Evolutionary conservation across 2,888 invertebrate species (phyloP).

Genomic region (Papilio demoleus): DNA sequence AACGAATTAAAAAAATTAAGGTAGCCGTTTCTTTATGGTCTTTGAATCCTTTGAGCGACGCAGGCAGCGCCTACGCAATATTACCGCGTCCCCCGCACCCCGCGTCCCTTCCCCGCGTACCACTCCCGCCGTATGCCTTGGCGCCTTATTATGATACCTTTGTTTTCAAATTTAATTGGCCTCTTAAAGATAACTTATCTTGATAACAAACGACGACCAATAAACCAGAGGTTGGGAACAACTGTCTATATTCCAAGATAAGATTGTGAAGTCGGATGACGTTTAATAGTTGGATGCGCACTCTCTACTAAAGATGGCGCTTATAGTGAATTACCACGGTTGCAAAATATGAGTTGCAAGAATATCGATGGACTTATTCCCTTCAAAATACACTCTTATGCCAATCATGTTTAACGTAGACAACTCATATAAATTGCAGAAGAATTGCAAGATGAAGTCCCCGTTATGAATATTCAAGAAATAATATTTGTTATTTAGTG

Average conservation of each 20-base stretch:
- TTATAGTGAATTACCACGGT: constrained; percentile 1
- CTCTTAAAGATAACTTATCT: constrained; percentile 82
- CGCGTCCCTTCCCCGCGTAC: constrained; percentile 47
- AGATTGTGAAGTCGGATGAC: constrained; percentile 70
- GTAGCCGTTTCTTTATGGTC: constrained; percentile 61
- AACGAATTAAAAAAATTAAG: constrained; percentile 44
- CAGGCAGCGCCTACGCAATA: constrained; percentile 76
- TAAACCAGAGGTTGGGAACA: constrained; percentile 78
- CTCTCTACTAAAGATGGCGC: constrained; percentile 40
- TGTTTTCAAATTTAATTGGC: constrained; percentile 84
- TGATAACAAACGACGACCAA: constrained; percentile 83
- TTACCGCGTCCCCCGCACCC: constrained; percentile 46
- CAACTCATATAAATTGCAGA: no score
- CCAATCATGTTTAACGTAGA: no score
- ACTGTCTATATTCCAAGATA: constrained; percentile 74
- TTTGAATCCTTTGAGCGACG: constrained; percentile 72
- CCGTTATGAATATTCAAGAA: no score
- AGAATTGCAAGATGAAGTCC: no score
- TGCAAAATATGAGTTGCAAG: neutral
- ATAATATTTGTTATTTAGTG: no score
- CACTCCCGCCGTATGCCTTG: constrained; percentile 60
- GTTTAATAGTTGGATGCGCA: constrained; percentile 61
- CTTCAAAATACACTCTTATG: no score
- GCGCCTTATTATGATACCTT: constrained; percentile 83
- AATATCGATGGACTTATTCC: neutral